Evolutionary conservation across 2,113 vertebrate genomes (phyloP).

Genomic region (Protobothrops mucrosquamatus): DNA sequence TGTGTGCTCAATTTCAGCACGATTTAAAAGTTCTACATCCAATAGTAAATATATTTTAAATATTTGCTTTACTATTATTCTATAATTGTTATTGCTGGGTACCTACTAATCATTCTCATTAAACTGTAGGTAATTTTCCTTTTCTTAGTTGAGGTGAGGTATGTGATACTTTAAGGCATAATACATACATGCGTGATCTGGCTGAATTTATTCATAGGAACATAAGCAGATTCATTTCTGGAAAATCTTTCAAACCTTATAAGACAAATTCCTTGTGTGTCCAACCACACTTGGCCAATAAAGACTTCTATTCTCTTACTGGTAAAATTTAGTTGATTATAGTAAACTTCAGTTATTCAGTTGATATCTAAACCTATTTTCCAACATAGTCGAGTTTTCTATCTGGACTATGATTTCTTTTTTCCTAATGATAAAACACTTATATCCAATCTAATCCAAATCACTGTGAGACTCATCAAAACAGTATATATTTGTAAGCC

Average conservation of each 20-base stretch:
- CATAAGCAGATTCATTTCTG: constrained; percentile 22
- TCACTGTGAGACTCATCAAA: background rate
- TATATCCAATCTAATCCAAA: background rate
- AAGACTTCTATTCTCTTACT: background rate
- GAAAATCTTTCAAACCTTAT: background rate
- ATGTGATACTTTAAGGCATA: constrained; percentile 39
- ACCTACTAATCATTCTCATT: constrained; percentile 31
- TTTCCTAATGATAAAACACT: background rate
- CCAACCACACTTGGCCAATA: too few relatives aligned
- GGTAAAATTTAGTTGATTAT: background rate
- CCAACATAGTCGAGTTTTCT: background rate
- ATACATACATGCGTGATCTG: background rate
- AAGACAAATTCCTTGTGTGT: too few relatives aligned
- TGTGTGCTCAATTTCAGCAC: background rate
- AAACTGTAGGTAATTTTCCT: constrained; percentile 36
- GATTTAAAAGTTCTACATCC: constrained; percentile 21
- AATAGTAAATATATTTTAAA: constrained; percentile 49
- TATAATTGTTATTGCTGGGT: constrained; percentile 46
- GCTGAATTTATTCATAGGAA: constrained; percentile 39
- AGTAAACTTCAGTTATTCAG: background rate
- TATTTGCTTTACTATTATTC: constrained; percentile 40
- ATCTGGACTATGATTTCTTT: background rate
- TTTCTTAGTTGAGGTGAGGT: constrained; percentile 39
- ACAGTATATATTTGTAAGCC: background rate
- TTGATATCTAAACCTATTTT: background rate